These are phyloP conservation scores for Sitobion miscanthi DNA, from an alignment of 1,140 invertebrate genomes.

Conservation along the genomic window DNA sequence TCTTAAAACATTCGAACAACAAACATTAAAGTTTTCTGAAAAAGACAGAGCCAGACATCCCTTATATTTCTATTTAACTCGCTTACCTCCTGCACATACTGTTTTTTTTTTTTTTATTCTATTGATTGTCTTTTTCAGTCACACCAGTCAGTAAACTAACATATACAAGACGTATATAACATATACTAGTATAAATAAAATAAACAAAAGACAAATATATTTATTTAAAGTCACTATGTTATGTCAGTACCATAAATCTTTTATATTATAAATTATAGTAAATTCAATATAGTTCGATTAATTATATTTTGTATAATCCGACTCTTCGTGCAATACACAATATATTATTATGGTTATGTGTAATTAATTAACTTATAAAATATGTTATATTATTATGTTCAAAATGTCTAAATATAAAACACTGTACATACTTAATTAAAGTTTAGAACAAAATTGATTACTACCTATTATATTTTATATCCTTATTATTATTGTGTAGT, in stretches of 20 bases:
- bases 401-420: not conserved
- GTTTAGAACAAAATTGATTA: not conserved
- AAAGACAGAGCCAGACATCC: slow-evolving; percentile 61
- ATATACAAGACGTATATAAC: not conserved
- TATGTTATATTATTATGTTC: not conserved
- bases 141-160: not conserved
- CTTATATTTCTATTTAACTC: slow-evolving; percentile 57
- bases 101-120: not conserved
- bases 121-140: slow-evolving; percentile 5
- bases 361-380: not conserved
- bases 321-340: not conserved
- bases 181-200: not conserved
- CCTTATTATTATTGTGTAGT: not conserved
- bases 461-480: not conserved
- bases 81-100: not conserved
- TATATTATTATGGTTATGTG: not conserved
- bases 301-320: not conserved
- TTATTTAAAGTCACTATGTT: not conserved
- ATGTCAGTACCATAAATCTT: not conserved
- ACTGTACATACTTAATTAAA: not conserved
- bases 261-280: not conserved
- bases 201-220: not conserved
- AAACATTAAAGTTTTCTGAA: slow-evolving; percentile 58
- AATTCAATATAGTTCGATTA: not conserved
- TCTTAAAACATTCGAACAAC: slow-evolving; percentile 55